A percentile compares a stretch with the other conserved stretches of the same genome.
Evolutionary conservation across 2,113 vertebrate species (phyloP).

Genomic region (Thunnus maccoyii): DNA sequence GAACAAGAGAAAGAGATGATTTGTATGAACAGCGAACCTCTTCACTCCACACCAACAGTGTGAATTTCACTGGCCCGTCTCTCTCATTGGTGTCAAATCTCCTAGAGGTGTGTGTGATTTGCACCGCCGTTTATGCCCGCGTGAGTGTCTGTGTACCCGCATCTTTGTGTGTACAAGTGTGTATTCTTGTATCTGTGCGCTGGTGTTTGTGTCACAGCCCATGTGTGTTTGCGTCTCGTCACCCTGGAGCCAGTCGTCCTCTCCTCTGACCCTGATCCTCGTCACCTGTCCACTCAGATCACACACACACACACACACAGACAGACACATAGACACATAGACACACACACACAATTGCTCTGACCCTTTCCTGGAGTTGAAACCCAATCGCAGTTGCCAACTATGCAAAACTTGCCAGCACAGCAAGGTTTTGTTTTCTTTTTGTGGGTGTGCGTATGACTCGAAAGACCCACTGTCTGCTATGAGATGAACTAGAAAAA

Average conservation of each 20-base stretch:
- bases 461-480: slow-evolving; percentile 41
- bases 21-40: not conserved
- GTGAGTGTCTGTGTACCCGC: not conserved
- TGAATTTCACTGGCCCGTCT: slow-evolving; percentile 37
- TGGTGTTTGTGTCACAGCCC: slow-evolving; percentile 7
- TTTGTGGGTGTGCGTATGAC: slow-evolving; percentile 36
- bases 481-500: slow-evolving; percentile 25
- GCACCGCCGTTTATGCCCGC: not conserved
- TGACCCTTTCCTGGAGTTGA: slow-evolving; percentile 73
- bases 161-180: slow-evolving; percentile 20
- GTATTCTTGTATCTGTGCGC: slow-evolving; percentile 33
- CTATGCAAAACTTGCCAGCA: slow-evolving; percentile 65
- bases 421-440: slow-evolving; percentile 73
- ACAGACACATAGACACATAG: slow-evolving; percentile 29
- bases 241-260: slow-evolving; percentile 71
- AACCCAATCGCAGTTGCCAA: slow-evolving; percentile 65
- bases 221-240: slow-evolving; percentile 58
- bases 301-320: slow-evolving; percentile 48
- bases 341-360: slow-evolving; percentile 59
- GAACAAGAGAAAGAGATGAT: slow-evolving; percentile 3
- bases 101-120: slow-evolving; percentile 36
- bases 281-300: slow-evolving; percentile 82
- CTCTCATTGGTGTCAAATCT: slow-evolving; percentile 54
- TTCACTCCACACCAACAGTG: slow-evolving; percentile 27
- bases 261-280: slow-evolving; percentile 76